Evolutionary conservation across 2,113 vertebrate genomes (phyloP).

Genomic region (Herpetotheres cachinnans): DNA sequence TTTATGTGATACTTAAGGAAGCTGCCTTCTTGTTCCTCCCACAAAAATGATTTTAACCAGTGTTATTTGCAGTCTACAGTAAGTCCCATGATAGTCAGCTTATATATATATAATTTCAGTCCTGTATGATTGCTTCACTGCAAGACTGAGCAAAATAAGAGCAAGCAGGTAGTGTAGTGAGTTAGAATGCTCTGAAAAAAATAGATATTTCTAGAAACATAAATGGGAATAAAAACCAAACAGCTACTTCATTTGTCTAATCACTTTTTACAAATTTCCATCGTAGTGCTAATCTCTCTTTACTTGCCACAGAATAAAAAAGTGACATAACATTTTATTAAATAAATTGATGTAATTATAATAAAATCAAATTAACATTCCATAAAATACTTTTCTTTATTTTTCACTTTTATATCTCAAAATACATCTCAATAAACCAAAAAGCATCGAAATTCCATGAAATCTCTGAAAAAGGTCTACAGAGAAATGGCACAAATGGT

Average conservation of each 20-base stretch:
- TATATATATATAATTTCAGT: neutral
- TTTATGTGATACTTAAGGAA: neutral
- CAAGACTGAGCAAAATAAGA: neutral
- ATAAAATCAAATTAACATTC: neutral
- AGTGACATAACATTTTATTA: neutral
- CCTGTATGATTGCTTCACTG: neutral
- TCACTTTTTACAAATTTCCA: neutral
- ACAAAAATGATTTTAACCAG: neutral
- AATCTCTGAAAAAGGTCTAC: neutral
- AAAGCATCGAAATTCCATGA: neutral
- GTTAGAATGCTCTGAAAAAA: neutral
- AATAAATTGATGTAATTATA: neutral
- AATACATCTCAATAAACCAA: neutral
- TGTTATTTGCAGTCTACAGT: neutral
- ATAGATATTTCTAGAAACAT: neutral
- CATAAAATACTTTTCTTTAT: neutral
- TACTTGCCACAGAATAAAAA: neutral
- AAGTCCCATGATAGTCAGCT: neutral
- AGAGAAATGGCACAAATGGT: neutral
- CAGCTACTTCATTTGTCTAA: neutral
- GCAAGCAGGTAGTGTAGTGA: neutral
- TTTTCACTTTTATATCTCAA: neutral
- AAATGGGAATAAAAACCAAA: neutral
- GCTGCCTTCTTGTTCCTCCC: neutral
- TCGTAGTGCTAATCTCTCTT: neutral